phyloP scores from a whole-genome alignment of 2,888 invertebrate genomes.

The Oscheius sp. region DNA sequence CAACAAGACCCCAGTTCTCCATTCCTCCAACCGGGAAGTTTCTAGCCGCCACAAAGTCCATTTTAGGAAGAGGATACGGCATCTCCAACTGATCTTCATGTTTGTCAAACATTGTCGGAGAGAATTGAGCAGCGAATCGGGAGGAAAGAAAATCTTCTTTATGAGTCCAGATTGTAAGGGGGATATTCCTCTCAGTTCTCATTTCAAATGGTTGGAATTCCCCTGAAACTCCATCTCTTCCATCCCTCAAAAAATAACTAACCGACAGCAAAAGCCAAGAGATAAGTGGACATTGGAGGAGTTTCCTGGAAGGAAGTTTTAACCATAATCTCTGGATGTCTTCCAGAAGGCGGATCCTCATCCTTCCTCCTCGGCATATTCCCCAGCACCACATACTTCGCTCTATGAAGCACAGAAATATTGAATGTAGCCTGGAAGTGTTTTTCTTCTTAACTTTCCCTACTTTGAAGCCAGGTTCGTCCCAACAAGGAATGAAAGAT shows the following conservation, averaged over 20 bases:
- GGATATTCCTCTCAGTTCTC: conserved; percentile 58
- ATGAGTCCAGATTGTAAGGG: conserved; percentile 62
- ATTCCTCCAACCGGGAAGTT: conserved; percentile 72
- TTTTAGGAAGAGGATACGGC: conserved; percentile 65
- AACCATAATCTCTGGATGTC: conserved; percentile 7
- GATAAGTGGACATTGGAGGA: conserved; percentile 72
- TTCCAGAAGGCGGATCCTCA: background rate
- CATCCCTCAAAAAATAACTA: background rate
- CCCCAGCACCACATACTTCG: conserved; percentile 40
- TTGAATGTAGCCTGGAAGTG: conserved; percentile 58
- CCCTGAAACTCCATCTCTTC: conserved; percentile 38
- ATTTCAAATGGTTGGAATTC: conserved; percentile 62
- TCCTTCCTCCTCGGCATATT: conserved; percentile 43
- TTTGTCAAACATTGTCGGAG: conserved; percentile 62
- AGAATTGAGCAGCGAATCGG: conserved; percentile 63
- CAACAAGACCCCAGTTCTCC: conserved; percentile 72
- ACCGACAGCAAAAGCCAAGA: conserved; percentile 69
- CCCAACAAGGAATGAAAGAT: conserved; percentile 67
- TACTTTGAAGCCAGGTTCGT: conserved; percentile 62
- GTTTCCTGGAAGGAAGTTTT: conserved; percentile 68
- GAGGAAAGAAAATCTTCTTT: conserved; percentile 53
- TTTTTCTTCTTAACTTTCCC: background rate
- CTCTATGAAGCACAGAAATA: conserved; percentile 51
- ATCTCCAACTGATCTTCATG: conserved; percentile 64
- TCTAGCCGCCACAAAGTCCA: conserved; percentile 72